Percentiles rank a stretch among this genome's conserved stretches.
Conservation (phyloP, 1,140 invertebrate genomes). For the Euwallacea fornicatus region DNA sequence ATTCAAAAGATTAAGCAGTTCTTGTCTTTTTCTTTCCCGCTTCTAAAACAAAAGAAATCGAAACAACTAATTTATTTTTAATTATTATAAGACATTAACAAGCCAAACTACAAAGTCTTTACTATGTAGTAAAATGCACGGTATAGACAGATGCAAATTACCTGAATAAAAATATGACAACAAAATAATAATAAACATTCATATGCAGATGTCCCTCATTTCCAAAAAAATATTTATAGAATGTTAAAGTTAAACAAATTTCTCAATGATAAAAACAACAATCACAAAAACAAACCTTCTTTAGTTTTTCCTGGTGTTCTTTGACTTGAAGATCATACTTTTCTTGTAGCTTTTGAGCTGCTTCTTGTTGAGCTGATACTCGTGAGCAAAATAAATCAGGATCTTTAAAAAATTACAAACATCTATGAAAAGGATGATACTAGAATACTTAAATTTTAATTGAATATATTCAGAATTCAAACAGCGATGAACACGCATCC, state of each 20-base stretch:
- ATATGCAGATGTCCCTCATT: too few species aligned
- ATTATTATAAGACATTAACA: too few species aligned
- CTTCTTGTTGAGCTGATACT: slow-evolving; percentile 49
- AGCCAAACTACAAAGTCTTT: too few species aligned
- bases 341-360: slow-evolving; percentile 54
- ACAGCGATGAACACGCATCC: too few species aligned
- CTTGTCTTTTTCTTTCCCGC: slow-evolving; percentile 46
- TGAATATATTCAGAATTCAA: too few species aligned
- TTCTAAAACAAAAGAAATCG: slow-evolving; percentile 37
- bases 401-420: slow-evolving; percentile 47
- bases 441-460: too few species aligned
- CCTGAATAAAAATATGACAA: too few species aligned
- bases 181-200: too few species aligned
- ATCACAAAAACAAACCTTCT: slow-evolving; percentile 36
- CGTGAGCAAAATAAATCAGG: slow-evolving; percentile 51
- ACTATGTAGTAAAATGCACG: too few species aligned
- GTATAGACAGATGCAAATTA: too few species aligned
- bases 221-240: too few species aligned
- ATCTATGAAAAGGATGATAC: too few species aligned
- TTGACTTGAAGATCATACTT: slow-evolving; percentile 49
- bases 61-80: slow-evolving; percentile 14
- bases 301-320: slow-evolving; percentile 48
- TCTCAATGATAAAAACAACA: not conserved
- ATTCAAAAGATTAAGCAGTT: slow-evolving; percentile 40
- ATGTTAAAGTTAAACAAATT: not conserved